Base-by-base conservation (phyloP, 2,888 invertebrate genomes). In the Sesamia inferens region DNA sequence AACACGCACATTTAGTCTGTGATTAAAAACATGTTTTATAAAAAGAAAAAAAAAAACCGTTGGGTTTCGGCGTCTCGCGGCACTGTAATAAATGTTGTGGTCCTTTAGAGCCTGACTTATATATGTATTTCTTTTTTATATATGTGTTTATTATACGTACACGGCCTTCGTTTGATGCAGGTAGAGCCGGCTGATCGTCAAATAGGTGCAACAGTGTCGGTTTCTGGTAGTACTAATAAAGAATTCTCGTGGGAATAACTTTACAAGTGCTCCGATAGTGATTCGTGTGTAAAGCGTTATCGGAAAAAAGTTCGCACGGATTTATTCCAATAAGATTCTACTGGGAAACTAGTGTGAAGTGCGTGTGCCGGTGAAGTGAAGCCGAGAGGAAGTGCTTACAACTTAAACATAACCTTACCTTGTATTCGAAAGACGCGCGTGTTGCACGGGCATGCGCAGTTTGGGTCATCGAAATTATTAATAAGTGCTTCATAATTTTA, bases 381-480 rank as follows among this genome's bases (percentile, higher is more conserved):
- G 88, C 91, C 88, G 68, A 80, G 80, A 87, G 87, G 85, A 90
- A 90, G 93, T 94, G 93, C 89, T 92, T 88, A 86, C 89, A 94
- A 95, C 93, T 95, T 93, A 90, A 92, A 95, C 94, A 93, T 94
- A 95, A 95, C 95, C 95, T 94, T 92, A 79, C 84, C 84, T 83
- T 81, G 31, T 76, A 90, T 93, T 95, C 88, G 88, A 95, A 95
- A 90, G 88, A 88, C 91, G 95, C 95, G 95, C 95, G 95, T 94
- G 94, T 94, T 92, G 88, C 81, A 87, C 90, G 92, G 93, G 91
- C 96, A 96, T 96, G 96, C 96, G 96, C 96, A 96, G 92, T 94
- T 79, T 87, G 89, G 88, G 85, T 91, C 91, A 90, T 88, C 88
- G 87, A 92, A 94, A 94, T 94, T 94, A 94, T 93, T 94, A 93